Percentiles rank a stretch among this genome's conserved stretches.
phyloP scores from a whole-genome alignment of 2,113 vertebrate species.

The Microcebus ravelobensis region DNA sequence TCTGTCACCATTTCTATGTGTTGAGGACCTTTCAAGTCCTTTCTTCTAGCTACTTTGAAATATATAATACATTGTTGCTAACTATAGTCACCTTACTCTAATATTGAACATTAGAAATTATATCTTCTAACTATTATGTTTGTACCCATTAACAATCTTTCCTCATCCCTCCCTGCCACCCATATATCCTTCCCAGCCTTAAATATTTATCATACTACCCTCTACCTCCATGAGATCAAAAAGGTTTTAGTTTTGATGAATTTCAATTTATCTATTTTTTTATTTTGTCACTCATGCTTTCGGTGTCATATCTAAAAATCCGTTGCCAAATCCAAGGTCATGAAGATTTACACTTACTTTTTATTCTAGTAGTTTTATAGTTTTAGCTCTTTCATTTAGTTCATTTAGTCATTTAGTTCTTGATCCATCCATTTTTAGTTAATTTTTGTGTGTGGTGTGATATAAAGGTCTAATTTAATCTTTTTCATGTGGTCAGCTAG shows the following conservation, averaged over 20 bases:
- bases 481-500: neutral
- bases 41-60: too few species aligned
- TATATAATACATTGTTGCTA: too few species aligned
- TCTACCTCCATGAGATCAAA: too few species aligned
- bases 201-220: too few species aligned
- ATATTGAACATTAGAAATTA: too few species aligned
- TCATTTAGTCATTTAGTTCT: neutral
- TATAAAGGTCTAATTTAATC: neutral
- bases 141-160: too few species aligned
- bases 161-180: too few species aligned
- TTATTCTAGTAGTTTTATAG: neutral
- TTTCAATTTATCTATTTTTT: neutral
- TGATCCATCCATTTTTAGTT: neutral
- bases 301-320: neutral
- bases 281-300: neutral
- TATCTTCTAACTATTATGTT: too few species aligned
- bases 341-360: neutral
- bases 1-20: too few species aligned
- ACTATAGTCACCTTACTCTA: too few species aligned
- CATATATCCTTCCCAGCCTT: too few species aligned
- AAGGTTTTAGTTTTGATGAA: neutral
- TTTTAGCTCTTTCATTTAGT: neutral
- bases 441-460: neutral
- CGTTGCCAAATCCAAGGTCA: neutral
- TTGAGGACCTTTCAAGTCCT: too few species aligned